Evolutionary conservation across 1,140 invertebrate genomes (phyloP).

Genomic region (Drosophila chauvacae): DNA sequence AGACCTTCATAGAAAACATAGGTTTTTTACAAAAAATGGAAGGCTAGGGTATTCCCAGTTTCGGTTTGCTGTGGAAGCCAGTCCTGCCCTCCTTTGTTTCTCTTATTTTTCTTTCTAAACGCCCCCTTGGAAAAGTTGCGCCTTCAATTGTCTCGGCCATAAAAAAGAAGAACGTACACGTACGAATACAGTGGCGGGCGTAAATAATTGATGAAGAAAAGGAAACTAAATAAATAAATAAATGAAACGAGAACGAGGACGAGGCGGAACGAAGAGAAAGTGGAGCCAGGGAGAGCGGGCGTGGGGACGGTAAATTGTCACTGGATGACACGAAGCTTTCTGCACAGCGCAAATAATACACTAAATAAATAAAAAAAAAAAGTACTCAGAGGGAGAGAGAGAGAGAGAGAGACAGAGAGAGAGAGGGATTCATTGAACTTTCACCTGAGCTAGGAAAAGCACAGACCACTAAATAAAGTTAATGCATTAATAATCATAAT

Average conservation of each 20-base stretch:
- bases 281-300: not conserved
- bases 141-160: constrained; percentile 58
- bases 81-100: not conserved
- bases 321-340: constrained; percentile 81
- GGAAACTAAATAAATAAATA: constrained; percentile 80
- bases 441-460: constrained; percentile 22
- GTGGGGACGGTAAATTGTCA: constrained; percentile 65
- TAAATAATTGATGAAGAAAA: constrained; percentile 75
- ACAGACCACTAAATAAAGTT: constrained; percentile 48
- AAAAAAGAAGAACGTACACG: constrained; percentile 53
- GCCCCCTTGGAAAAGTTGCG: constrained; percentile 6
- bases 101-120: not conserved
- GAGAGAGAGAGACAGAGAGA: not conserved
- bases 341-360: constrained; percentile 51
- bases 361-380: constrained; percentile 44
- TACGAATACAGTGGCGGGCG: constrained; percentile 42
- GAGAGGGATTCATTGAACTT: constrained; percentile 44
- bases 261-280: constrained; percentile 30
- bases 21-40: not conserved
- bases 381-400: not conserved
- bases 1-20: not conserved
- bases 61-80: too few relatives aligned
- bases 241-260: constrained; percentile 45
- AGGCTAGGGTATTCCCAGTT: not conserved
- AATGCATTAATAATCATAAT: constrained; percentile 77